phyloP scores from a whole-genome alignment of 2,797 vertebrate genomes.

The Enteromius treurensis region DNA sequence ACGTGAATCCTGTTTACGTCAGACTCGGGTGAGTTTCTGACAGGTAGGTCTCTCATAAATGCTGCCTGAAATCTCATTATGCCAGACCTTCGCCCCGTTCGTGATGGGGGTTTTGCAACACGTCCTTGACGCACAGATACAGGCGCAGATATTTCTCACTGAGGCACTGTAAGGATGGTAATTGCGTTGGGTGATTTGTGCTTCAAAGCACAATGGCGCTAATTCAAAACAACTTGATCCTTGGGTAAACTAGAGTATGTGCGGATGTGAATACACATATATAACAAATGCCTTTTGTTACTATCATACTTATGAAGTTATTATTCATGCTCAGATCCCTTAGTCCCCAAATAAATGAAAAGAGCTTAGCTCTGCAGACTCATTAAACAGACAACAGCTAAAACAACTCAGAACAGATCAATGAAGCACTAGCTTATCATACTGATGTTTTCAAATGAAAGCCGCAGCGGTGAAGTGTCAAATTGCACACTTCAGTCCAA shows the following conservation, averaged over 20 bases:
- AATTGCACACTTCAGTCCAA: slow-evolving; percentile 22
- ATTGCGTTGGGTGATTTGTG: slow-evolving; percentile 15
- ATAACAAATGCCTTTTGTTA: slow-evolving; percentile 16
- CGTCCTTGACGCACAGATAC: slow-evolving; percentile 52
- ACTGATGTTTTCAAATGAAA: neutral
- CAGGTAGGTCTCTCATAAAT: slow-evolving; percentile 57
- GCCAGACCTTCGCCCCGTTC: slow-evolving; percentile 50
- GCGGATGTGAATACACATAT: slow-evolving; percentile 17
- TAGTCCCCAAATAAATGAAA: slow-evolving; percentile 35
- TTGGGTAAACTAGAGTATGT: slow-evolving; percentile 16
- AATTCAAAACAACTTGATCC: slow-evolving; percentile 36
- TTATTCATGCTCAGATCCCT: slow-evolving; percentile 26
- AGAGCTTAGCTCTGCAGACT: slow-evolving; percentile 24
- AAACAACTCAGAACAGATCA: slow-evolving; percentile 24
- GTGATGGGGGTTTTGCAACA: slow-evolving; percentile 41
- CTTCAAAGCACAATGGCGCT: slow-evolving; percentile 29
- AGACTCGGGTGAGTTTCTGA: slow-evolving; percentile 58
- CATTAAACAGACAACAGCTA: slow-evolving; percentile 14
- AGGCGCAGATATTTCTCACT: neutral
- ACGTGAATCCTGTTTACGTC: slow-evolving; percentile 50
- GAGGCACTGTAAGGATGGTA: slow-evolving; percentile 28
- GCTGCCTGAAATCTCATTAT: slow-evolving; percentile 56
- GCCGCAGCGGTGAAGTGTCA: slow-evolving; percentile 2
- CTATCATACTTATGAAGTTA: slow-evolving; percentile 12
- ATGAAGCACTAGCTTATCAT: neutral